Evolutionary conservation across 2,797 vertebrate species (phyloP).

Genomic region (Capromys pilorides): DNA sequence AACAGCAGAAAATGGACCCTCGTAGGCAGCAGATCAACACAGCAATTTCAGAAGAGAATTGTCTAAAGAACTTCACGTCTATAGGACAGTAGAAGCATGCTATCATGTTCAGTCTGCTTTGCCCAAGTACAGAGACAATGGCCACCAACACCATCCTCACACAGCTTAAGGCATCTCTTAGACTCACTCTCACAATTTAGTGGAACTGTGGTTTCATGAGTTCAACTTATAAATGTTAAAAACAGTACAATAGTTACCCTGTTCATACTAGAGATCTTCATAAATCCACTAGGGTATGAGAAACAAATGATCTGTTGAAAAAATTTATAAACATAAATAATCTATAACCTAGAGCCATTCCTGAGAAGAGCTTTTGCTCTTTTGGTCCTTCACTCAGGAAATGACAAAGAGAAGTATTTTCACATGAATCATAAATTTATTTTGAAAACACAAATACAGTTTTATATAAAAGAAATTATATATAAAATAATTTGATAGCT

Average conservation of each 20-base stretch:
- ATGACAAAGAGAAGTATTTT: not conserved
- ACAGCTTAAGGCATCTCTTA: not conserved
- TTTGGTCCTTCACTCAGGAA: not conserved
- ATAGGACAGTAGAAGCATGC: not conserved
- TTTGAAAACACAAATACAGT: not conserved
- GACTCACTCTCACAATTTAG: not conserved
- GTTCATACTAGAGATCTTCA: not conserved
- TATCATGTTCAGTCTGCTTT: not conserved
- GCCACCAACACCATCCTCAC: not conserved
- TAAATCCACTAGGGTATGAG: not conserved
- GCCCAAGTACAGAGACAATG: fast-evolving
- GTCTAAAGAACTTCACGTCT: not conserved
- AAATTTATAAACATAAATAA: not conserved
- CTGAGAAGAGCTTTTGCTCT: not conserved
- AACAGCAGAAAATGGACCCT: not conserved
- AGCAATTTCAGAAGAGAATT: not conserved
- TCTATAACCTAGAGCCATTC: not conserved
- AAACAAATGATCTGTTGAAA: not conserved
- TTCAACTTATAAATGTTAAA: constrained; percentile 21
- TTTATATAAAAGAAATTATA: not conserved
- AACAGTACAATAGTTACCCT: not conserved
- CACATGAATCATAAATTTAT: not conserved
- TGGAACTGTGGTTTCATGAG: not conserved
- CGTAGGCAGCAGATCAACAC: not conserved
- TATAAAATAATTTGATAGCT: not conserved